Conservation (phyloP, 2,888 invertebrate genomes). For the Phlogophora meticulosa region DNA sequence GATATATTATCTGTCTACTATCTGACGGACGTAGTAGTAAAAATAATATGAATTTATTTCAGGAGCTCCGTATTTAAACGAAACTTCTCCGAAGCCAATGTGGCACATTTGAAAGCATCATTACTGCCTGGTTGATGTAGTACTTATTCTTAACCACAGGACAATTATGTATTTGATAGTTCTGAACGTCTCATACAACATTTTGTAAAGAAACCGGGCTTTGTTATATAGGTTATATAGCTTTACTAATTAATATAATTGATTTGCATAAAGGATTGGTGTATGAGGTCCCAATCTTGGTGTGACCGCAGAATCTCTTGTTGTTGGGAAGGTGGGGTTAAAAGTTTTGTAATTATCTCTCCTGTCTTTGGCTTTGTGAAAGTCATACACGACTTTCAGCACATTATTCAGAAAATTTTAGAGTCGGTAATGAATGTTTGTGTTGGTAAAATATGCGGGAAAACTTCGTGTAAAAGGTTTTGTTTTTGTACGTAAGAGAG, state of each 20-base stretch:
- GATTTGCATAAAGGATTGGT: constrained; percentile 34
- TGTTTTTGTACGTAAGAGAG: constrained; percentile 1
- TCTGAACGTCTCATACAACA: too few species aligned
- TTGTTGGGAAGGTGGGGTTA: constrained; percentile 32
- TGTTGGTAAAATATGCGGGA: constrained; percentile 19
- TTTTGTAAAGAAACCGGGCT: neutral
- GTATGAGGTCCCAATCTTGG: constrained; percentile 46
- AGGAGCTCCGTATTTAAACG: neutral
- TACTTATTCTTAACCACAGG: too few species aligned
- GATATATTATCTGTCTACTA: neutral
- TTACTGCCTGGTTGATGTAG: neutral
- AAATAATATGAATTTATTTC: constrained; percentile 16
- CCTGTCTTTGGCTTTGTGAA: constrained; percentile 49
- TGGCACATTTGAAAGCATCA: neutral
- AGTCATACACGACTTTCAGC: constrained; percentile 50
- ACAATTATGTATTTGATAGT: too few species aligned
- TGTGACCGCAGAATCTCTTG: constrained; percentile 51
- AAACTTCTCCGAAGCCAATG: neutral
- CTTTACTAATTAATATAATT: constrained; percentile 17
- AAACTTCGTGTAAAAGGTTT: neutral
- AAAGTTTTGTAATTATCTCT: constrained; percentile 70
- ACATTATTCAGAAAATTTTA: constrained; percentile 57
- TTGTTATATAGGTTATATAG: neutral
- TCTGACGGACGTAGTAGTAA: neutral
- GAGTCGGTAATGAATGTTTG: constrained; percentile 34